phyloP scores from a whole-genome alignment of 2,113 vertebrate species.

The Camelus dromedarius region DNA sequence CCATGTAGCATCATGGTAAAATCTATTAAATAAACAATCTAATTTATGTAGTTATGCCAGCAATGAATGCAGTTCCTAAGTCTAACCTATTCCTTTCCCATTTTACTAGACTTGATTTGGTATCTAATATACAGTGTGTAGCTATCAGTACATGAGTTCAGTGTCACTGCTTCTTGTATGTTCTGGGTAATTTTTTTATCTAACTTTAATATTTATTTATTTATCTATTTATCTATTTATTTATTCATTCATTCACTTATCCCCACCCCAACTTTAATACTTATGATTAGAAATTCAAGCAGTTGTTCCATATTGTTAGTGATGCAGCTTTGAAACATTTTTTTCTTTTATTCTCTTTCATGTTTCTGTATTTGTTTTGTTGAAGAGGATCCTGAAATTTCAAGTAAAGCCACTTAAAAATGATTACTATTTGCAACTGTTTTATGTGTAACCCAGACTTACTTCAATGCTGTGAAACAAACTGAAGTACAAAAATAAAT shows the following conservation, averaged over 20 bases:
- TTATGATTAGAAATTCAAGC: conserved; percentile 16
- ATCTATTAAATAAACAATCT: not conserved
- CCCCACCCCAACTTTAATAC: not conserved
- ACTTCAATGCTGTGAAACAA: not conserved
- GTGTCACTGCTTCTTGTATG: not conserved
- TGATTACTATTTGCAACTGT: not conserved
- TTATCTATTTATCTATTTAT: too few species aligned
- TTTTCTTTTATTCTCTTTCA: not conserved
- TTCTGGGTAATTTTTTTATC: not conserved
- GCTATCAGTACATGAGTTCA: not conserved
- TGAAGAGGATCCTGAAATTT: not conserved
- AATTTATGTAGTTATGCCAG: not conserved
- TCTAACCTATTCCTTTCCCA: not conserved
- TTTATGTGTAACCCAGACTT: conserved; percentile 25
- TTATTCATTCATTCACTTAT: not conserved
- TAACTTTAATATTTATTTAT: not conserved
- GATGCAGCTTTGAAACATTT: not conserved
- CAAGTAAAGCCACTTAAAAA: conserved; percentile 6
- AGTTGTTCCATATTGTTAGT: not conserved
- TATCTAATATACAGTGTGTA: not conserved
- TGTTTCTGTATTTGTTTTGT: not conserved
- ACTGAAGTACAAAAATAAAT: conserved; percentile 33
- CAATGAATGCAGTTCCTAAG: not conserved
- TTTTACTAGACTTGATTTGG: conserved; percentile 17
- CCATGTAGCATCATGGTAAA: not conserved